phyloP scores from a whole-genome alignment of 2,888 invertebrate species.

The Biston stratarius region DNA sequence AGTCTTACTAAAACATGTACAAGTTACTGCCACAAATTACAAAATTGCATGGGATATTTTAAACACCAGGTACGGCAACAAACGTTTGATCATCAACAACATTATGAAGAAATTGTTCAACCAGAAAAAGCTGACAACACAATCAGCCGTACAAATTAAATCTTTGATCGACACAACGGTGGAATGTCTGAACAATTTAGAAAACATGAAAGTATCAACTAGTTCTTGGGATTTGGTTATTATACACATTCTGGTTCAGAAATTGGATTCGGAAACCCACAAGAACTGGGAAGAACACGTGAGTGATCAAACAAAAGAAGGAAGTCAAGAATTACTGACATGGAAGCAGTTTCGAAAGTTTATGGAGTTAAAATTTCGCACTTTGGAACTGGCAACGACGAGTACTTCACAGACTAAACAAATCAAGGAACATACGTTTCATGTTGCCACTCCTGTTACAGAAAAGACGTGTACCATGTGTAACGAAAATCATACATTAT shows the following conservation, averaged over 20 bases:
- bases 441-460: constrained; percentile 20
- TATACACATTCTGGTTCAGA: constrained; percentile 7
- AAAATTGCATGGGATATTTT: background rate
- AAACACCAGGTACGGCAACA: constrained; percentile 7
- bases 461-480: constrained; percentile 31
- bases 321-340: constrained; percentile 31
- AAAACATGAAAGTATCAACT: background rate
- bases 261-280: constrained; percentile 2
- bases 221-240: background rate
- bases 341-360: constrained; percentile 40
- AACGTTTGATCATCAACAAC: constrained; percentile 73
- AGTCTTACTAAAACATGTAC: background rate
- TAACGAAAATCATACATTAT: constrained; percentile 39
- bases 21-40: background rate
- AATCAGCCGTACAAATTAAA: background rate
- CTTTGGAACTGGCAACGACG: constrained; percentile 40
- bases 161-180: background rate
- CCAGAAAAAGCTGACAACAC: background rate
- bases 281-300: constrained; percentile 6
- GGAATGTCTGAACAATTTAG: constrained; percentile 1
- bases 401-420: background rate
- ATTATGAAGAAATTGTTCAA: constrained; percentile 3
- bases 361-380: constrained; percentile 46
- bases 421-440: constrained; percentile 16
- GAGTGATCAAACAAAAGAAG: background rate